Conservation (phyloP, 1,140 invertebrate genomes). For the Diabrotica virgifera region DNA sequence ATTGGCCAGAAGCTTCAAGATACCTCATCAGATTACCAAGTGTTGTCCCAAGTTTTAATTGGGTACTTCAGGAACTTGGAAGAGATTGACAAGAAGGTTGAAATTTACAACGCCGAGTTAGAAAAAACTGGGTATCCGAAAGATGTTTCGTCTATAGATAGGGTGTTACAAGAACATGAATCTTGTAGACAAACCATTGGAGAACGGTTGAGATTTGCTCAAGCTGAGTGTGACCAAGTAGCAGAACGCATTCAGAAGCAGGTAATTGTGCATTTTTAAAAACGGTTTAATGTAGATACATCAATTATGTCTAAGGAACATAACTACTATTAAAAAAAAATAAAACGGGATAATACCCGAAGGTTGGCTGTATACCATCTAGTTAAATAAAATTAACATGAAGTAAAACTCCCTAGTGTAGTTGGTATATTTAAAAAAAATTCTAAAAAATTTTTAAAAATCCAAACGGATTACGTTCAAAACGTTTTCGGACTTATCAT, state of each 20-base stretch:
- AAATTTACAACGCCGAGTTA: conserved; percentile 32
- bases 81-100: conserved; percentile 55
- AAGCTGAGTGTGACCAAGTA: conserved; percentile 62
- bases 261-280: conserved; percentile 46
- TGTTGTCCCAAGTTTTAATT: conserved; percentile 68
- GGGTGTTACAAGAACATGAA: conserved; percentile 59
- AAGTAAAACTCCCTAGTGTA: too few species aligned
- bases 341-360: too few species aligned
- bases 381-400: too few species aligned
- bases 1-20: conserved; percentile 65
- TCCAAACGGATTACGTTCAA: too few species aligned
- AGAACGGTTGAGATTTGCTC: conserved; percentile 59
- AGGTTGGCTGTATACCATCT: too few species aligned
- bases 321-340: too few species aligned
- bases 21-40: conserved; percentile 70
- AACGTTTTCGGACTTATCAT: too few species aligned
- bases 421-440: too few species aligned
- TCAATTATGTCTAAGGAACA: too few species aligned
- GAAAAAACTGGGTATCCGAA: conserved; percentile 42
- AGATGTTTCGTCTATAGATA: conserved; percentile 53
- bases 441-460: too few species aligned
- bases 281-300: not conserved
- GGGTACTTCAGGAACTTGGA: conserved; percentile 66
- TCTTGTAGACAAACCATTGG: conserved; percentile 56
- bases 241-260: conserved; percentile 62